Base-by-base conservation (phyloP, 92 coral and sea anemone species). In the Phenganax subtilis region DNA sequence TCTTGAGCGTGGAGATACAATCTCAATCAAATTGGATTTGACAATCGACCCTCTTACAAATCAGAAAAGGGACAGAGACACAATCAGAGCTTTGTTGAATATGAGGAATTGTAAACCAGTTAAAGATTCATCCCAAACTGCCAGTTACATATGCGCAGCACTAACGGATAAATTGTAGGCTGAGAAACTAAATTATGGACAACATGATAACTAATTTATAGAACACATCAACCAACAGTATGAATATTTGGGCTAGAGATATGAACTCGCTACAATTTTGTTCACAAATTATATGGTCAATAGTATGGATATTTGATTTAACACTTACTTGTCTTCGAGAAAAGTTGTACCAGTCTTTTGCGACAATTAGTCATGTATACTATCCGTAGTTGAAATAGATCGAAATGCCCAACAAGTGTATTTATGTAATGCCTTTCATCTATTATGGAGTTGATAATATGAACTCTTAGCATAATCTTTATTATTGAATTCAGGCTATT, bases 31-130 rank as follows among this genome's bases (percentile, higher is more conserved):
- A 70, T 51, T 70, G 31, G 75, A 70, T 51, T 70, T 70, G 75
- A 70, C 75, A 70, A 70, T 75, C 28, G 80, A 75, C 64, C 80
- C 80, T 65, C 47, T 75, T 55, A 75, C 80, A 5, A 75, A 75
- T 57, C 80, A 75, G 28, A 75, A 27, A 57, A 54, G 64, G 11
- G 61, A 73, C 51, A 75, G 80, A 52, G 28, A 75, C 28, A 75
- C 80, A 55, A 75, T 75, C 29, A 14, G 80, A 55, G 53, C 8
- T 16, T 55, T 75, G 80, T 52, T 75, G 7, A 54, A 55, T 27
- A 75, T 75, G 80, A 75, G 80, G 28, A 75, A 75, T 57, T 75
- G 80, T 65, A 54, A 55, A 55, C 57, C 57, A 75, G 80, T 75
- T 12, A 75, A 75, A 57, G 80, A 75, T 75, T 75, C 80, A 0